These are phyloP conservation scores for Orientallactaga bullata DNA, from an alignment of 2,113 vertebrate genomes.

Conservation along the genomic window DNA sequence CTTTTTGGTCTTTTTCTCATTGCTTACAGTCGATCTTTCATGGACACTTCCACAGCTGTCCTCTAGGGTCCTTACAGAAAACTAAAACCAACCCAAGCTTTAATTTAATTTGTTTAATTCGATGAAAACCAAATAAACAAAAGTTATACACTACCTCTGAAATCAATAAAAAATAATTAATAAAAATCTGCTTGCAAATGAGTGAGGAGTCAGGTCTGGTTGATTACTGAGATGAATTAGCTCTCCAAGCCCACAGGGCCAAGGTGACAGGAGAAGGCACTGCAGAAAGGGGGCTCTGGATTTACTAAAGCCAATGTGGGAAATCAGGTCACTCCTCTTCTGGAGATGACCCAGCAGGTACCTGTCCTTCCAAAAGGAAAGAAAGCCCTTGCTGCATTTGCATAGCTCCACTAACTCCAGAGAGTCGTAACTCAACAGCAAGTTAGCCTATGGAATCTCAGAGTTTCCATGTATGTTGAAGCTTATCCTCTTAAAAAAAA, in stretches of 20 bases:
- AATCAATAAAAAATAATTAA: background rate
- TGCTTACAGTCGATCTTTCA: slow-evolving; percentile 80
- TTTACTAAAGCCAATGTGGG: background rate
- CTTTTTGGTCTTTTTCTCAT: slow-evolving; percentile 34
- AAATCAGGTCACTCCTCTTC: background rate
- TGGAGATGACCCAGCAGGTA: background rate
- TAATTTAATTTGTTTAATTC: slow-evolving; percentile 1
- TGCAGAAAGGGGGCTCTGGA: background rate
- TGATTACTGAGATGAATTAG: background rate
- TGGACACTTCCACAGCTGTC: slow-evolving; percentile 63
- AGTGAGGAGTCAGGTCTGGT: background rate
- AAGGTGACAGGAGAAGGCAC: background rate
- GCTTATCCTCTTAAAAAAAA: background rate
- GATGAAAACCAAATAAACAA: slow-evolving; percentile 19
- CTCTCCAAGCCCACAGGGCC: background rate
- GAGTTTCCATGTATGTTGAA: background rate
- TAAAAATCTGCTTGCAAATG: slow-evolving; percentile 12
- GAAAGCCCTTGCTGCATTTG: background rate
- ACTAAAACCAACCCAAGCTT: slow-evolving; percentile 29
- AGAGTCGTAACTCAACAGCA: background rate
- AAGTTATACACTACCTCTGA: background rate
- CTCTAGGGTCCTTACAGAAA: slow-evolving; percentile 53
- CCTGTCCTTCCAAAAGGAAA: background rate
- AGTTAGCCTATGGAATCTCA: background rate
- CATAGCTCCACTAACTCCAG: background rate